Evolutionary conservation across 1,140 invertebrate genomes (phyloP), one percentile per base, ranked within the genome.

Genomic region (fruit fly (Drosophila melanogaster)): DNA sequence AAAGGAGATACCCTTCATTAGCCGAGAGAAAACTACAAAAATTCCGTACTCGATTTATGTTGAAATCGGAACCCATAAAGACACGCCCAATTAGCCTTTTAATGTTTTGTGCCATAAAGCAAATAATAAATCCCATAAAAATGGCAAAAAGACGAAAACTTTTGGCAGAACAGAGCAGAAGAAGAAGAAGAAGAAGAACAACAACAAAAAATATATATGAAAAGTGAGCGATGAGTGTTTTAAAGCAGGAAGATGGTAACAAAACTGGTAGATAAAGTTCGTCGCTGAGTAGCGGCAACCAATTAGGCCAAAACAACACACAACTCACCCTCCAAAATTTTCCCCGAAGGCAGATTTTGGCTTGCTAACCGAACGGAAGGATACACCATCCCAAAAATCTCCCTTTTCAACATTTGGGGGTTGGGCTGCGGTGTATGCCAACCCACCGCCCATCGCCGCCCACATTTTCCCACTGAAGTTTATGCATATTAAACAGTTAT

Each of bases 401-500:
- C 50, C 38, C 2, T 70, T 49, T 30, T 15, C 19, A 3, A 3
- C 19, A 3, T 10, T 35, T n/a, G n/a, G 47, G 24, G n/a, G 22
- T 2, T 14, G 14, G 7, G 46, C 1, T 19, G 19, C n/a, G n/a
- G n/a, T 19, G 19, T 22, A 10, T n/a, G 22, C 14, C 14, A 24
- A 24, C 19, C 26, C 55, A 19, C 14, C 17, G 0, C 17, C 26
- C 40, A 33, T 4, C 3, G 6, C 35, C 38, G 24, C 35, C 53
- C 59, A 62, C 59, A 61, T 69, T 56, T 56, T 64, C n/a, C 59
- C 59, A 57, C 64, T 69, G 65, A 81, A 81, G 61, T 81, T 83
- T 78, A 83, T 81, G 79, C 79, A 81, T 81, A 81, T 81, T 81
- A 81, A 81, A 81, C 79, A 81, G 79, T 83, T 83, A 81, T 83